Evolutionary conservation across 2,797 vertebrate genomes (phyloP).

Genomic region (Bufotes viridis): DNA sequence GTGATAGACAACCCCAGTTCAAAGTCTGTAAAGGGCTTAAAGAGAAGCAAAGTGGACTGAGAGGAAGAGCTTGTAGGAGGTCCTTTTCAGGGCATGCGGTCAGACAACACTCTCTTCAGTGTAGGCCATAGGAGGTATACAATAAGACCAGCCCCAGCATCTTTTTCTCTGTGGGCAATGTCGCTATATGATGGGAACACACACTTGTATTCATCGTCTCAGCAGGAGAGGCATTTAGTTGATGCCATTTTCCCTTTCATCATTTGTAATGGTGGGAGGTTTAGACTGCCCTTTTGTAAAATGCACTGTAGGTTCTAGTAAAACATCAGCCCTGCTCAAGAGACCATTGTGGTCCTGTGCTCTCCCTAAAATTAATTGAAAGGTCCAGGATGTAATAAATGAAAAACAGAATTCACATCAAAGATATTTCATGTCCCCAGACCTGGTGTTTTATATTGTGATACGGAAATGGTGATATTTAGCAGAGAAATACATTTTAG

Average conservation of each 20-base stretch:
- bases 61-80: constrained; percentile 53
- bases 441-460: constrained; percentile 9
- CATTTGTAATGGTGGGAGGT: constrained; percentile 60
- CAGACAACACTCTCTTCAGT: constrained; percentile 62
- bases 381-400: constrained; percentile 50
- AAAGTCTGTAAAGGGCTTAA: constrained; percentile 66
- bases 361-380: constrained; percentile 62
- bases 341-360: constrained; percentile 32
- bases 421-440: constrained; percentile 4
- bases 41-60: constrained; percentile 49
- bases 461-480: constrained; percentile 13
- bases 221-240: constrained; percentile 53
- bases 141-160: constrained; percentile 27
- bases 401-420: constrained; percentile 54
- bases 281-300: constrained; percentile 62
- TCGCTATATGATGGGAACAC: constrained; percentile 64
- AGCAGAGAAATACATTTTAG: constrained; percentile 21
- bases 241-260: constrained; percentile 59
- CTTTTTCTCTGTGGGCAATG: constrained; percentile 39
- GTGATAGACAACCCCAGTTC: constrained; percentile 66
- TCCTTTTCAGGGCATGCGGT: constrained; percentile 54
- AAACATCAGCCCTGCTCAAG: constrained; percentile 61
- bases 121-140: constrained; percentile 25
- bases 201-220: constrained; percentile 57
- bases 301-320: constrained; percentile 55